phyloP scores from a whole-genome alignment of 2,888 invertebrate genomes.

The Eilema depressum region DNA sequence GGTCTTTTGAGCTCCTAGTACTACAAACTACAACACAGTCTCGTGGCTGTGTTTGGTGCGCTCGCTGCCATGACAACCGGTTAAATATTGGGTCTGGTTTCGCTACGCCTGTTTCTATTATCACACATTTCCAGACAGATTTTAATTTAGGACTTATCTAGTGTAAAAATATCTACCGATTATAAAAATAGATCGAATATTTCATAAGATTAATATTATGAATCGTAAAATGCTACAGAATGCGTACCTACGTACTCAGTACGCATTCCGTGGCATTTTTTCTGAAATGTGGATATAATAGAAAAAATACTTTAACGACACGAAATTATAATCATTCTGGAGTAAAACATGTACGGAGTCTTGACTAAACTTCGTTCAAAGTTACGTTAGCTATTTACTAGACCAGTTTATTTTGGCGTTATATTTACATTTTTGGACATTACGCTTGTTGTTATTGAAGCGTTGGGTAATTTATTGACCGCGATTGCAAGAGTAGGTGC shows the following conservation, averaged over 20 bases:
- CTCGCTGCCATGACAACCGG: constrained; percentile 75
- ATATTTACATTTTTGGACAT: too few species aligned
- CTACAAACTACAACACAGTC: constrained; percentile 23
- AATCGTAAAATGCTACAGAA: too few species aligned
- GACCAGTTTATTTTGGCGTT: neutral
- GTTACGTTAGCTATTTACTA: neutral
- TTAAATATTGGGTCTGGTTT: constrained; percentile 35
- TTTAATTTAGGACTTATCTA: neutral
- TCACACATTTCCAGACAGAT: constrained; percentile 1
- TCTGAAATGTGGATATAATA: neutral
- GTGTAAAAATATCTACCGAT: neutral
- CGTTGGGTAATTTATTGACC: too few species aligned
- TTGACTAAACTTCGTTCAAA: neutral
- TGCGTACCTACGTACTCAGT: too few species aligned
- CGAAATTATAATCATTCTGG: neutral
- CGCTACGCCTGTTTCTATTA: constrained; percentile 9
- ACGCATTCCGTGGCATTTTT: neutral
- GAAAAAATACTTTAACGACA: neutral
- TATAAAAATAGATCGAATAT: too few species aligned
- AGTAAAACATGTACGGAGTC: neutral
- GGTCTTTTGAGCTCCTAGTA: neutral
- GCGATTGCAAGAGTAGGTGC: too few species aligned
- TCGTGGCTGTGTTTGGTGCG: constrained; percentile 73
- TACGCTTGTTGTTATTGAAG: neutral
- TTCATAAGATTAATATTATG: too few species aligned